These are phyloP conservation scores for Maylandia zebra DNA, from an alignment of 2,113 vertebrate genomes.

Conservation along the genomic window DNA sequence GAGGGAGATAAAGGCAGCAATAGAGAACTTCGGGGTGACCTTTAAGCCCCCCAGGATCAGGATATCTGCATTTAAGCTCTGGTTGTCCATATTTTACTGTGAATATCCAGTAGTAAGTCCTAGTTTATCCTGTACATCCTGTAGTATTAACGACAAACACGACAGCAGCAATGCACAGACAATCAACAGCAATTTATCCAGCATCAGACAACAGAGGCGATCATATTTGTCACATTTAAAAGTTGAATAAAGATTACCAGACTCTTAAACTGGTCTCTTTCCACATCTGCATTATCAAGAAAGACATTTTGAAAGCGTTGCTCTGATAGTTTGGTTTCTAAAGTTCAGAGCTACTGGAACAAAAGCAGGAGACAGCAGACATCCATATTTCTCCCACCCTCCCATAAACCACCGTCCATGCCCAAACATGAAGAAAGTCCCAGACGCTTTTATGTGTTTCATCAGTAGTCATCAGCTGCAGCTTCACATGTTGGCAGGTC, in stretches of 20 bases:
- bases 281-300: not conserved
- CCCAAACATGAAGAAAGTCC: not conserved
- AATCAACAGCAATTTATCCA: not conserved
- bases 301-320: too few species aligned
- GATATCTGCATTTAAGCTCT: not conserved
- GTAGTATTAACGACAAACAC: not conserved
- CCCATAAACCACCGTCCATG: not conserved
- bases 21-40: not conserved
- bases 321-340: not conserved
- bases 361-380: not conserved
- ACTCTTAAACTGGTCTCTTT: not conserved
- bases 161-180: not conserved
- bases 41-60: conserved; percentile 36
- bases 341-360: not conserved
- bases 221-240: not conserved
- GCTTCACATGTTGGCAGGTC: not conserved
- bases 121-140: too few species aligned
- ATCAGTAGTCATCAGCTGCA: not conserved
- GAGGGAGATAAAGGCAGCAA: conserved; percentile 21
- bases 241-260: not conserved
- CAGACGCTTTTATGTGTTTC: not conserved
- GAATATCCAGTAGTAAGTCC: not conserved
- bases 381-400: not conserved
- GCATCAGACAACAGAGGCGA: not conserved
- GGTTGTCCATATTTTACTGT: conserved; percentile 31